Conservation (phyloP, 2,113 vertebrate species). For the Sinosuthora webbiana region DNA sequence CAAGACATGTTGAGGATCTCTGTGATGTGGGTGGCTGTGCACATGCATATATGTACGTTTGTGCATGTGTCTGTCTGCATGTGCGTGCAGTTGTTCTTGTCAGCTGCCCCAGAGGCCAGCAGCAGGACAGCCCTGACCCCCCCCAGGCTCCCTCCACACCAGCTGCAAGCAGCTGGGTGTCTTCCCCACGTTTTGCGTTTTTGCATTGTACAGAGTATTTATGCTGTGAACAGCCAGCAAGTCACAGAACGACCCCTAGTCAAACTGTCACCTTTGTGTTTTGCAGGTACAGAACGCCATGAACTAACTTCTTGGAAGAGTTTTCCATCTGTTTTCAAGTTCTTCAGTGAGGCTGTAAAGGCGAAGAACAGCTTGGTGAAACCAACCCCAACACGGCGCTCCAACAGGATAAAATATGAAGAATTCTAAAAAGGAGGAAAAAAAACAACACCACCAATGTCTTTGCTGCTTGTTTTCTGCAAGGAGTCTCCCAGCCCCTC, state of each 20-base stretch:
- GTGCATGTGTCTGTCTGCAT: not conserved
- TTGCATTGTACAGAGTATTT: not conserved
- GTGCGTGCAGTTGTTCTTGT: not conserved
- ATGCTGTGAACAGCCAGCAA: not conserved
- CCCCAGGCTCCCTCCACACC: not conserved
- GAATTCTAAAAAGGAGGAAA: conserved; percentile 76
- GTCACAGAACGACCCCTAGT: not conserved
- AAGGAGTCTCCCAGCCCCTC: conserved; percentile 65
- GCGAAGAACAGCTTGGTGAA: conserved; percentile 80
- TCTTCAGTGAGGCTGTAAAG: conserved; percentile 83
- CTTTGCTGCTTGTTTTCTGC: conserved; percentile 29
- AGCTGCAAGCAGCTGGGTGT: not conserved
- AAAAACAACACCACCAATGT: not conserved
- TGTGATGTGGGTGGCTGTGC: fast-evolving
- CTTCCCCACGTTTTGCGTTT: not conserved
- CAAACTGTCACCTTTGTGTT: not conserved
- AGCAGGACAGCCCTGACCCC: not conserved
- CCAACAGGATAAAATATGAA: conserved; percentile 87
- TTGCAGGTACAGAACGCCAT: conserved; percentile 92
- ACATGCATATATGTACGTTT: fast-evolving
- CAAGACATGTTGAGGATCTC: fast-evolving
- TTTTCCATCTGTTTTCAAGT: conserved; percentile 91
- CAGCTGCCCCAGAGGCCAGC: not conserved
- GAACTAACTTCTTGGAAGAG: conserved; percentile 96
- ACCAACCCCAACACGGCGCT: conserved; percentile 82